A percentile compares a stretch with the other conserved stretches of the same genome.
Conservation (phyloP, 2,113 vertebrate genomes). For the Alectura lathami region DNA sequence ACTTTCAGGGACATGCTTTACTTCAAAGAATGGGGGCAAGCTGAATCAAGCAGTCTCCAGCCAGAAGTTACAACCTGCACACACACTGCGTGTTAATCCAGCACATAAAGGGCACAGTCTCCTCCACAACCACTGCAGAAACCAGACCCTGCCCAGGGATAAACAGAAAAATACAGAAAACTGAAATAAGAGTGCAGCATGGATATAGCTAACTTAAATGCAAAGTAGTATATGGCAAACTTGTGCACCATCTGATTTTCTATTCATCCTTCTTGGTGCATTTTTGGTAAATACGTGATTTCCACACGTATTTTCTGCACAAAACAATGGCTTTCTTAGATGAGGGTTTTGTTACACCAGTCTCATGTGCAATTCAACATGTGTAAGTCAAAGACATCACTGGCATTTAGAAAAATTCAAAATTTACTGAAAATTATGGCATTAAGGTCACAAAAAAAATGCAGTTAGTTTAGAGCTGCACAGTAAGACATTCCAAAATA, state of each 20-base stretch:
- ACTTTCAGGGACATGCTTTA: background rate
- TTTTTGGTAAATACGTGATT: background rate
- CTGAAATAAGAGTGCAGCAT: background rate
- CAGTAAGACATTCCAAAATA: background rate
- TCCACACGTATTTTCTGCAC: background rate
- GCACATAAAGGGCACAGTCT: background rate
- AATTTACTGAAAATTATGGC: background rate
- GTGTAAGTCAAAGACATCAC: background rate
- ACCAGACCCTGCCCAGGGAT: background rate
- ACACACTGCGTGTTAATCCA: background rate
- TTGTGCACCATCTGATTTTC: background rate
- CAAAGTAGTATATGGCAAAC: background rate
- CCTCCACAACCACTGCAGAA: background rate
- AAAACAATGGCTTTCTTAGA: background rate
- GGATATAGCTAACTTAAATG: background rate
- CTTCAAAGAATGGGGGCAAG: background rate
- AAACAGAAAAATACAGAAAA: background rate
- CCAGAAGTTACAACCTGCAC: background rate
- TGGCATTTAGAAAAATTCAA: background rate
- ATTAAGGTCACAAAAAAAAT: background rate
- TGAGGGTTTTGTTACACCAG: background rate
- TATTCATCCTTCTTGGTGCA: background rate
- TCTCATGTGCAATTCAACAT: background rate
- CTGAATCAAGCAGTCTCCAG: background rate
- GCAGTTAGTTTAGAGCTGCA: background rate